Evolutionary conservation across 2,113 vertebrate species (phyloP).

Genomic region (Coracopsis vasa): DNA sequence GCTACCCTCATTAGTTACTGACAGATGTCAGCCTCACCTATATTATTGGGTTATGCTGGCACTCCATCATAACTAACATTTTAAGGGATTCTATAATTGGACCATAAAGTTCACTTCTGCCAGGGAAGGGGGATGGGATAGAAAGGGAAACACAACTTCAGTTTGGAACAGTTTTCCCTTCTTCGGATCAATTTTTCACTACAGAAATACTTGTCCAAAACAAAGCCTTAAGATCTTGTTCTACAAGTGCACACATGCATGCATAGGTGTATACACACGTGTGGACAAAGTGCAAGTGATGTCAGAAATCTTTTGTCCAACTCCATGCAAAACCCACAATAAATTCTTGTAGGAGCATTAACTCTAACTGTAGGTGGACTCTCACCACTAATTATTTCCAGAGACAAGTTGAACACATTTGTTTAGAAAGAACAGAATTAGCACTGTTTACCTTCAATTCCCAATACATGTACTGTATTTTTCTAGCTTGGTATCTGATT

Average conservation of each 20-base stretch:
- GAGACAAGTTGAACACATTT: not conserved
- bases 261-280: not conserved
- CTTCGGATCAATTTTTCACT: not conserved
- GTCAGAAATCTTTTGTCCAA: not conserved
- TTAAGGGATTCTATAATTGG: slow-evolving; percentile 60
- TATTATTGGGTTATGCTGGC: slow-evolving; percentile 61
- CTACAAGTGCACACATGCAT: not conserved
- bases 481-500: not conserved
- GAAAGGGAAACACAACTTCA: not conserved
- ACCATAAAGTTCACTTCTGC: slow-evolving; percentile 52
- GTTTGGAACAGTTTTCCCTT: not conserved
- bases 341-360: not conserved
- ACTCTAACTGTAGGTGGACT: slow-evolving; percentile 20
- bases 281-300: not conserved
- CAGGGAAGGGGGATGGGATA: not conserved
- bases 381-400: slow-evolving; percentile 38
- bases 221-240: not conserved
- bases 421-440: not conserved
- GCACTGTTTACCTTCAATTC: not conserved
- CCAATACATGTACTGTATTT: not conserved
- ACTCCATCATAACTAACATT: slow-evolving; percentile 55
- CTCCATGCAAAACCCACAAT: not conserved
- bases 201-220: not conserved
- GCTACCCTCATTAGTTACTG: slow-evolving; percentile 54
- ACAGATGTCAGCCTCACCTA: slow-evolving; percentile 56